phyloP scores from a whole-genome alignment of 1,140 invertebrate species.

The Diabrotica undecimpunctata region DNA sequence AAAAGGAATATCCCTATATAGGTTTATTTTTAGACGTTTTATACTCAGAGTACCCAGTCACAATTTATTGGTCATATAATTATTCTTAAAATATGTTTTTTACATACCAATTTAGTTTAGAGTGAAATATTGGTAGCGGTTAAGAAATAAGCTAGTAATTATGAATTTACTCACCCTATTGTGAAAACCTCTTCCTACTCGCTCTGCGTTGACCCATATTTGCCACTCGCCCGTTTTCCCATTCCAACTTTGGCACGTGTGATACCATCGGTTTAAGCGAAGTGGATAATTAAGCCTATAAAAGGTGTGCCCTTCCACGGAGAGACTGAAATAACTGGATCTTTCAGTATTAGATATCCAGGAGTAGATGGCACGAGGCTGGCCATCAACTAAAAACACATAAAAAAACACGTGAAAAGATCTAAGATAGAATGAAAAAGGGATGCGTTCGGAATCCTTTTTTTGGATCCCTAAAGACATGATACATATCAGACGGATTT shows the following conservation, averaged over 20 bases:
- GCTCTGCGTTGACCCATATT: conserved; percentile 77
- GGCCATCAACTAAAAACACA: conserved; percentile 59
- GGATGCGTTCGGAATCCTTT: background rate
- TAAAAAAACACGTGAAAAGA: background rate
- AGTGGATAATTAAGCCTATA: conserved; percentile 79
- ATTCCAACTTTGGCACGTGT: conserved; percentile 82
- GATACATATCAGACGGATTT: too few species aligned
- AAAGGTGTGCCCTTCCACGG: conserved; percentile 74
- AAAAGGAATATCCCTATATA: too few species aligned
- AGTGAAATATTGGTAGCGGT: too few species aligned
- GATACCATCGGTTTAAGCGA: conserved; percentile 76
- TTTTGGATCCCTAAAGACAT: too few species aligned
- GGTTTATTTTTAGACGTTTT: too few species aligned
- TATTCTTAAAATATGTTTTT: too few species aligned
- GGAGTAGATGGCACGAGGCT: conserved; percentile 65
- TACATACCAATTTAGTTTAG: too few species aligned
- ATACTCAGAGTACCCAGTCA: too few species aligned
- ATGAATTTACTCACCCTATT: conserved; percentile 64
- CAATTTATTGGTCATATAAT: too few species aligned
- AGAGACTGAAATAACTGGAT: conserved; percentile 75
- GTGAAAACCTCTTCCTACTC: conserved; percentile 77
- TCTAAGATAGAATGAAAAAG: background rate
- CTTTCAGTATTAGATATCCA: conserved; percentile 75
- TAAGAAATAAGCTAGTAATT: too few species aligned
- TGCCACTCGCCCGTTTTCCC: conserved; percentile 82